Evolutionary conservation across 2,888 invertebrate genomes (phyloP).

Genomic region (Trachelus stipa): DNA sequence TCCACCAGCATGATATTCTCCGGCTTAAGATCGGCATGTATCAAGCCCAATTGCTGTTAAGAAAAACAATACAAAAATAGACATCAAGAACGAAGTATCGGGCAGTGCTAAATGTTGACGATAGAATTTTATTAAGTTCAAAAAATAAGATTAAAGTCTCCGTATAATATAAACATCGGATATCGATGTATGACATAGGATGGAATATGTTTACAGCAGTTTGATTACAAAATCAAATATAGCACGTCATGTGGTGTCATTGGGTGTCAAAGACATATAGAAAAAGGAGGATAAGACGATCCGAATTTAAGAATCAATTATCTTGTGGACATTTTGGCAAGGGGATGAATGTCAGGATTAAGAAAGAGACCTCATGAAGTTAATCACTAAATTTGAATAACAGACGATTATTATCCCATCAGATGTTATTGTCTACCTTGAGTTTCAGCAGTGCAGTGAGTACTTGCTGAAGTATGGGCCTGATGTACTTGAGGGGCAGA

Average conservation of each 20-base stretch:
- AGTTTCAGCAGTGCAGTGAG: conserved; percentile 87
- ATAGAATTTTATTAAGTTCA: background rate
- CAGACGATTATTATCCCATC: background rate
- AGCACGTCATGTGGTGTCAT: background rate
- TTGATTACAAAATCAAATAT: background rate
- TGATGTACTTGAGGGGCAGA: conserved; percentile 96
- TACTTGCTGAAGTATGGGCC: conserved; percentile 99
- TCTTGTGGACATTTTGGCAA: too few relatives aligned
- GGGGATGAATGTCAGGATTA: background rate
- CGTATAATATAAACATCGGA: background rate
- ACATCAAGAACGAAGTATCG: conserved; percentile 11
- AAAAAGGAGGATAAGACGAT: background rate
- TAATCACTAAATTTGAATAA: background rate
- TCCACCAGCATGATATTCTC: conserved; percentile 99
- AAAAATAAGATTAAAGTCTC: background rate
- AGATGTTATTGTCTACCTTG: conserved; percentile 72
- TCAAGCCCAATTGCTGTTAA: conserved; percentile 94
- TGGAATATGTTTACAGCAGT: background rate
- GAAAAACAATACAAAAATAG: conserved; percentile 28
- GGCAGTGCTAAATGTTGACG: background rate
- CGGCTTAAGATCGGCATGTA: conserved; percentile 99
- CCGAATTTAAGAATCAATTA: background rate
- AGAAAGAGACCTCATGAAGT: background rate
- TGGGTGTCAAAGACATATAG: background rate
- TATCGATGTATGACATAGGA: background rate